Conservation (phyloP, 2,888 invertebrate species). For the Euzophera pinguis region DNA sequence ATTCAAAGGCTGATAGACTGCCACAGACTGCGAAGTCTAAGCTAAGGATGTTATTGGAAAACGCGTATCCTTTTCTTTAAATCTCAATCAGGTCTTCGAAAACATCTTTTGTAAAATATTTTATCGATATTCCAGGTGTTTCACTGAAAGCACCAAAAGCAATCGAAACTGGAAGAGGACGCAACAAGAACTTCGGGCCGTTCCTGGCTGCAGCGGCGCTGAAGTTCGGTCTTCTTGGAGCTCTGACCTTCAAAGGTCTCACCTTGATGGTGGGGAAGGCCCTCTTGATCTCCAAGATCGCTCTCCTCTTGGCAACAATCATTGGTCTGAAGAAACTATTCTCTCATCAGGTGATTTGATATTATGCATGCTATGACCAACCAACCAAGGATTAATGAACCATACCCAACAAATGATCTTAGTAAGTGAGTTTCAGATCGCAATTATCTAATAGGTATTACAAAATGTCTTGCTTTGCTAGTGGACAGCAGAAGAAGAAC, state of each 20-base stretch:
- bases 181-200: constrained; percentile 86
- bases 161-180: constrained; percentile 83
- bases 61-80: no score
- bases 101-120: neutral
- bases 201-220: constrained; percentile 87
- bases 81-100: no score
- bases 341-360: constrained; percentile 79
- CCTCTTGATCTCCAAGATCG: constrained; percentile 90
- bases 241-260: constrained; percentile 88
- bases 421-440: no score
- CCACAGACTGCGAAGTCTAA: no score
- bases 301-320: constrained; percentile 87
- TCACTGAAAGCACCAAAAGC: constrained; percentile 82
- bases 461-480: no score
- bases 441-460: no score
- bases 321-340: constrained; percentile 91
- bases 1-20: no score
- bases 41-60: no score
- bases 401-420: no score
- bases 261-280: constrained; percentile 92
- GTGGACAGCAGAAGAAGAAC: no score
- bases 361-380: no score
- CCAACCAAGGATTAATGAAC: no score
- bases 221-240: constrained; percentile 90
- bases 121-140: constrained; percentile 70